Evolutionary conservation across 2,797 vertebrate species (phyloP).

Genomic region (Leptodactylus fallax): DNA sequence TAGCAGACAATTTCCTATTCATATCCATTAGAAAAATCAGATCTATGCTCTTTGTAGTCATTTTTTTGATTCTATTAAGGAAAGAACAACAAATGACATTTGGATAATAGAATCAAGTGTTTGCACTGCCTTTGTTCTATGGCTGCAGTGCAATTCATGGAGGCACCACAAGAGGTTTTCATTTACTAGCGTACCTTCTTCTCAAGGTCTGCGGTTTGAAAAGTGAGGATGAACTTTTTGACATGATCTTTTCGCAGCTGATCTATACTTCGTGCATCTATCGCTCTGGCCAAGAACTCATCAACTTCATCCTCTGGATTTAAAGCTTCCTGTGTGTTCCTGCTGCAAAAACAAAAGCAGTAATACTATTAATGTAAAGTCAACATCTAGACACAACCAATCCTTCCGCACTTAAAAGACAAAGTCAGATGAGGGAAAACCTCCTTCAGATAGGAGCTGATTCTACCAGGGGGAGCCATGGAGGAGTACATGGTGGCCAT

Average conservation of each 20-base stretch:
- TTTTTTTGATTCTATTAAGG: neutral
- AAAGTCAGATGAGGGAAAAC: no score
- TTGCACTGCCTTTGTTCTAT: neutral
- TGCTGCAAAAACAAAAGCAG: slow-evolving; percentile 72
- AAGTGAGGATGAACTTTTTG: slow-evolving; percentile 93
- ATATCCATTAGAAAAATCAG: neutral
- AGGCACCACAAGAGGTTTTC: neutral
- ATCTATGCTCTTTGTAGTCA: neutral
- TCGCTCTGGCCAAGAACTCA: slow-evolving; percentile 92
- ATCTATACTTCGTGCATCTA: slow-evolving; percentile 94
- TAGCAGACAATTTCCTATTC: neutral
- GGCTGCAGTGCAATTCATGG: neutral
- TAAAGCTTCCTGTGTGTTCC: slow-evolving; percentile 88
- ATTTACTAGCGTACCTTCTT: slow-evolving; percentile 83
- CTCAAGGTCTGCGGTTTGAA: slow-evolving; percentile 91
- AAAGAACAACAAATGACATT: neutral
- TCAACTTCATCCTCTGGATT: slow-evolving; percentile 96
- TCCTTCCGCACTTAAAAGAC: neutral
- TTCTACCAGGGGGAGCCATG: no score
- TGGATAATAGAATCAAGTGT: neutral
- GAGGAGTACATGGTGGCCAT: no score
- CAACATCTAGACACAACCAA: neutral
- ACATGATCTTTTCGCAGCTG: slow-evolving; percentile 95
- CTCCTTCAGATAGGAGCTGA: no score
- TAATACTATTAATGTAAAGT: neutral